Percentiles rank a stretch among this genome's conserved stretches.
These are phyloP conservation scores for Aradus depressus DNA, from an alignment of 2,888 invertebrate genomes.

Conservation along the genomic window DNA sequence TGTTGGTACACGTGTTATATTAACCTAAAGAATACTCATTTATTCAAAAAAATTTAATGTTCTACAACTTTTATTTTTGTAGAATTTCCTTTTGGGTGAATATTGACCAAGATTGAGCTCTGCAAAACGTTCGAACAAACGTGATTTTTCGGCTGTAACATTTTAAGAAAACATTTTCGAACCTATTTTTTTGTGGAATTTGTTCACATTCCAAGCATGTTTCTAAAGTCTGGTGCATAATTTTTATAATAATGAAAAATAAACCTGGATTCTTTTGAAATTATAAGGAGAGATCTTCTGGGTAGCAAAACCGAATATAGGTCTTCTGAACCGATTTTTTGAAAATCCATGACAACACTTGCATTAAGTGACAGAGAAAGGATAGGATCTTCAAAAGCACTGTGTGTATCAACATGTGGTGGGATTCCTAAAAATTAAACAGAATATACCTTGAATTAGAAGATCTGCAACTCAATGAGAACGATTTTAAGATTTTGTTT, in stretches of 20 bases:
- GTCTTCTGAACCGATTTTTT: constrained; percentile 44
- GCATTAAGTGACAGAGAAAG: constrained; percentile 76
- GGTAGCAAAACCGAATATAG: constrained; percentile 55
- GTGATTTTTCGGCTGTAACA: background rate
- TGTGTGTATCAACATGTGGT: constrained; percentile 88
- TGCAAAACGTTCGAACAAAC: no score
- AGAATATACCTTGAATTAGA: no score
- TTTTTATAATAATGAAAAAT: no score
- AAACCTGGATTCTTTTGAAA: constrained; percentile 65
- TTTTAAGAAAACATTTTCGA: background rate
- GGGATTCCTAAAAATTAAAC: constrained; percentile 63
- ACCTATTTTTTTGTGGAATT: background rate
- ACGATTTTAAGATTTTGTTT: background rate
- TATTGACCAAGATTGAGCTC: no score
- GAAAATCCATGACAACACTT: constrained; percentile 81
- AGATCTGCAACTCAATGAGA: background rate
- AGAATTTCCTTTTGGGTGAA: no score
- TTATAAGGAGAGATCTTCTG: constrained; percentile 59
- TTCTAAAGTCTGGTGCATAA: no score
- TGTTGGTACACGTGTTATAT: no score
- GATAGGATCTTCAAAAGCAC: constrained; percentile 81
- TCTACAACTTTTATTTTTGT: no score
- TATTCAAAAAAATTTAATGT: no score
- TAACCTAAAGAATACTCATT: no score
- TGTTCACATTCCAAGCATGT: no score